Percentiles rank a stretch among this genome's conserved stretches.
These are phyloP conservation scores for Erithacus rubecula DNA, from an alignment of 2,797 vertebrate genomes.

Conservation along the genomic window DNA sequence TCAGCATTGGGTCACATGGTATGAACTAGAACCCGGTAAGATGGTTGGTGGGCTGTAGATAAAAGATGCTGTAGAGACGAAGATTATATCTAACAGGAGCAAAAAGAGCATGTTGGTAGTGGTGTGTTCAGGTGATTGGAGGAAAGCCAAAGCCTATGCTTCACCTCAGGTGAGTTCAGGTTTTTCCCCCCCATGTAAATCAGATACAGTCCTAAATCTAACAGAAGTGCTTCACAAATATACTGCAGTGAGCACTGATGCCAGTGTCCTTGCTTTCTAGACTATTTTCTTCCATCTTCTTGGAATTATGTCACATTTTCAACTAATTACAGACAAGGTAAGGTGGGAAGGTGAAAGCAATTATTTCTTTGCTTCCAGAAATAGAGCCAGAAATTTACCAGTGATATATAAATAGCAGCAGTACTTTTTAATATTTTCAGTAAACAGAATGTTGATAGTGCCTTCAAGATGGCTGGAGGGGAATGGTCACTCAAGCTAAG, in stretches of 20 bases:
- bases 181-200: background rate
- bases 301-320: constrained; percentile 23
- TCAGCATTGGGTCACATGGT: background rate
- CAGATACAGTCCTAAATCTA: background rate
- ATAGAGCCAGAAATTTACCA: background rate
- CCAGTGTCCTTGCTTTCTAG: background rate
- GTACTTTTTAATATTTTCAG: background rate
- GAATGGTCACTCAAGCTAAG: background rate
- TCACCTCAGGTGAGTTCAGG: background rate
- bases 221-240: background rate
- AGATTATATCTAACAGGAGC: background rate
- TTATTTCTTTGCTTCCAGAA: constrained; percentile 17
- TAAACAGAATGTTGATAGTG: background rate
- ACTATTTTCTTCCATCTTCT: background rate
- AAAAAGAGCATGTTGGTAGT: background rate
- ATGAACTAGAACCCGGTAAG: background rate
- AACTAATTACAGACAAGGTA: background rate
- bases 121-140: background rate
- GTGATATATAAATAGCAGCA: background rate
- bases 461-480: background rate
- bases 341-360: background rate
- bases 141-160: background rate
- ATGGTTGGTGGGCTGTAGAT: background rate
- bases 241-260: background rate
- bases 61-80: background rate